A percentile compares a stretch with the other conserved stretches of the same genome.
Evolutionary conservation across 2,888 invertebrate genomes (phyloP).

Genomic region (Eupeodes luniger): DNA sequence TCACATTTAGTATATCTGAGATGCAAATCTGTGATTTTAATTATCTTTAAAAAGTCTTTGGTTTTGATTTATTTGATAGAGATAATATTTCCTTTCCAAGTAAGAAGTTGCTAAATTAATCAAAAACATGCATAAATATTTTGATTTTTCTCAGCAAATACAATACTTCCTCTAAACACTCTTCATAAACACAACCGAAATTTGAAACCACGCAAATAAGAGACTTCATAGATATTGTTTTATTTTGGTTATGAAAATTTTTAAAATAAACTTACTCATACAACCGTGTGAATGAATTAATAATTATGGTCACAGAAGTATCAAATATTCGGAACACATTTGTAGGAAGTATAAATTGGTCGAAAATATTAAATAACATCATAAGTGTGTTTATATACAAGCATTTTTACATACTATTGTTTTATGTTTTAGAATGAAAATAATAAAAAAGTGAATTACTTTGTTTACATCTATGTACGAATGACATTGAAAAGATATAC

Average conservation of each 20-base stretch:
- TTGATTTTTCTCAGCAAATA: background rate
- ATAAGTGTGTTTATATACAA: background rate
- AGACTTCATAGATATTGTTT: background rate
- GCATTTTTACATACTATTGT: background rate
- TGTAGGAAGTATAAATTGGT: slow-evolving; percentile 40
- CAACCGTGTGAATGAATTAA: slow-evolving; percentile 17
- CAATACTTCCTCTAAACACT: background rate
- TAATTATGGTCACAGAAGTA: slow-evolving; percentile 29
- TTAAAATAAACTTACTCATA: background rate
- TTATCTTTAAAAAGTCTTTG: background rate
- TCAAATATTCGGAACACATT: slow-evolving; percentile 52
- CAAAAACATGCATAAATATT: background rate
- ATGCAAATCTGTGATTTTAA: too few relatives aligned
- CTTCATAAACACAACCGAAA: background rate
- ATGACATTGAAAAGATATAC: slow-evolving; percentile 50
- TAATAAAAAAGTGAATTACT: background rate
- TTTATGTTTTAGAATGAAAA: slow-evolving; percentile 8
- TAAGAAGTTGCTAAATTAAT: background rate
- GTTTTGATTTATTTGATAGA: background rate
- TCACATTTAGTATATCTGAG: background rate
- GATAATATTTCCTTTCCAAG: background rate
- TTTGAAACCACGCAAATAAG: background rate
- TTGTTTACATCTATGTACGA: slow-evolving; percentile 14
- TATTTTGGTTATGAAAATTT: background rate
- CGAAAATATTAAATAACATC: slow-evolving; percentile 29